These are phyloP conservation scores for Ceyx cyanopectus DNA, from an alignment of 2,113 vertebrate species.

Conservation along the genomic window DNA sequence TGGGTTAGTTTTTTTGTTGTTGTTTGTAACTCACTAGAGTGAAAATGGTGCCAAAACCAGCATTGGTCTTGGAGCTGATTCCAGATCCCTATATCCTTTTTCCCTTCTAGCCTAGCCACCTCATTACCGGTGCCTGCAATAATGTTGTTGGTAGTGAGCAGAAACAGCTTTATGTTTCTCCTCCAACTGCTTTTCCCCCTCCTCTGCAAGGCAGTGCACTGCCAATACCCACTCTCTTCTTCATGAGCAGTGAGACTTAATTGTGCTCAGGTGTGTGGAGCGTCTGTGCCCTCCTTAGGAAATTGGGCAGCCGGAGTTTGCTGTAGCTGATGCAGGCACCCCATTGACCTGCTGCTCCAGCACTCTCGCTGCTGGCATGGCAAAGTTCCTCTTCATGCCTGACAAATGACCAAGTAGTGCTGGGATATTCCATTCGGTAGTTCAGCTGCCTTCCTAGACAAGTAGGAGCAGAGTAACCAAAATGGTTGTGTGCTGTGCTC, in stretches of 20 bases:
- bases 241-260: constrained; percentile 68
- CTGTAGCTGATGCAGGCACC: constrained; percentile 34
- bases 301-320: constrained; percentile 61
- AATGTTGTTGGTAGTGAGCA: constrained; percentile 60
- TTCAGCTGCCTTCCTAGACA: not conserved
- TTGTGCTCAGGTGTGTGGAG: constrained; percentile 76
- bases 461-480: not conserved
- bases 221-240: constrained; percentile 45
- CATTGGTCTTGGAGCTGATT: constrained; percentile 79
- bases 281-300: constrained; percentile 65
- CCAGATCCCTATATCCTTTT: constrained; percentile 63
- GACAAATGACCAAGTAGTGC: constrained; percentile 36
- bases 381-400: constrained; percentile 20
- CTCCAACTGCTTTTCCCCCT: constrained; percentile 36
- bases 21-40: constrained; percentile 73
- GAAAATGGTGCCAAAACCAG: constrained; percentile 77
- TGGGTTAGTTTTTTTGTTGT: not conserved
- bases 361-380: constrained; percentile 46
- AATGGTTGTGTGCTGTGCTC: not conserved
- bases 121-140: constrained; percentile 66
- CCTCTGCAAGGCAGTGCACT: constrained; percentile 3
- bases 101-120: constrained; percentile 51
- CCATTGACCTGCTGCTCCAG: constrained; percentile 65
- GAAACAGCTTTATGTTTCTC: constrained; percentile 48
- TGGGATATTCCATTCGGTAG: not conserved